A percentile compares a stretch with the other conserved stretches of the same genome.
Evolutionary conservation across 2,797 vertebrate genomes (phyloP).

Genomic region (Lateolabrax maculatus): DNA sequence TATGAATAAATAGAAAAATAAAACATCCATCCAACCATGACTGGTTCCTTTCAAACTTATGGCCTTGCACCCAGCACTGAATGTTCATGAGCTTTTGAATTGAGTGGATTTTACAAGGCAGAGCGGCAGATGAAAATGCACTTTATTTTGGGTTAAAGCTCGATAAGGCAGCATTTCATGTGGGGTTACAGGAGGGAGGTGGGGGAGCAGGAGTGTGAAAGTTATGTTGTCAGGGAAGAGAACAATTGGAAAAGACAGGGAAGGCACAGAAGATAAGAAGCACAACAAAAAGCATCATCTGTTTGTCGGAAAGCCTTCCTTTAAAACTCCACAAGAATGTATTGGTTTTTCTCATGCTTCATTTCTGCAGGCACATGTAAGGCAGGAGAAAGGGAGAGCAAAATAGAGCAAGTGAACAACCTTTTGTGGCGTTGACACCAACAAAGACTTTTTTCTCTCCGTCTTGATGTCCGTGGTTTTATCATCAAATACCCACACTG

Average conservation of each 20-base stretch:
- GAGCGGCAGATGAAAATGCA: slow-evolving; percentile 43
- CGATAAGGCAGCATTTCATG: slow-evolving; percentile 53
- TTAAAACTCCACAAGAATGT: slow-evolving; percentile 33
- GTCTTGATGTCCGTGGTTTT: slow-evolving; percentile 30
- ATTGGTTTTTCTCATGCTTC: slow-evolving; percentile 53
- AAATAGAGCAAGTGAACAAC: slow-evolving; percentile 12
- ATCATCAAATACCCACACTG: slow-evolving; percentile 22
- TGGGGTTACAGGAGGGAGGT: slow-evolving; percentile 30
- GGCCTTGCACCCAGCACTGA: slow-evolving; percentile 16
- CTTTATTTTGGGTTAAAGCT: slow-evolving; percentile 40
- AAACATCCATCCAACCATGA: slow-evolving; percentile 37
- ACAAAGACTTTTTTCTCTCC: slow-evolving; percentile 23
- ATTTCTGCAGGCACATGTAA: slow-evolving; percentile 37
- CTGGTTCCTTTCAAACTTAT: slow-evolving; percentile 32
- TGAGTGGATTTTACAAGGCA: slow-evolving; percentile 44
- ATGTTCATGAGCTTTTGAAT: slow-evolving; percentile 46
- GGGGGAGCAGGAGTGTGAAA: slow-evolving; percentile 32
- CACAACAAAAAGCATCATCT: slow-evolving; percentile 58
- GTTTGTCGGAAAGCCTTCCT: slow-evolving; percentile 52
- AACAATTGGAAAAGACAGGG: slow-evolving; percentile 56
- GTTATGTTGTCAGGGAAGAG: slow-evolving; percentile 62
- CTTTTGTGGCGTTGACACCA: slow-evolving; percentile 34
- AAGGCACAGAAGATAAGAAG: slow-evolving; percentile 51
- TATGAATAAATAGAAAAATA: slow-evolving; percentile 45
- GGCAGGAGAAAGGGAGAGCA: slow-evolving; percentile 11